A percentile compares a stretch with the other conserved stretches of the same genome.
Conservation (phyloP, 2,888 invertebrate species). For the Eupithecia subfuscata region DNA sequence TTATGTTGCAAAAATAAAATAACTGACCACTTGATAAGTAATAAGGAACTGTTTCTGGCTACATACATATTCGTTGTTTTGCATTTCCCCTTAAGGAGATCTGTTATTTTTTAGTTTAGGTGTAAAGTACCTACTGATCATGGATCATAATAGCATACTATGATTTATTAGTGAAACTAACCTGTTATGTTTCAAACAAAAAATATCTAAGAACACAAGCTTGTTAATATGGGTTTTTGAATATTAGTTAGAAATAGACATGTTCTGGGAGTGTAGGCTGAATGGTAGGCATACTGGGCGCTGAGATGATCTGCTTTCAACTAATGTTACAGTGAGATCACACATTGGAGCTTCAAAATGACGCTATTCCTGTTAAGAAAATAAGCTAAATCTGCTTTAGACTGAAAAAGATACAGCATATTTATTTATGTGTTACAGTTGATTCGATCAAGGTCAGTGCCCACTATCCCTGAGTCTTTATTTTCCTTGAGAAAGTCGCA, state of each 20-base stretch:
- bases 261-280: conserved; percentile 20
- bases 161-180: not conserved
- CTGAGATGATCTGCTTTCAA: not conserved
- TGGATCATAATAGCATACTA: not conserved
- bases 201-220: not conserved
- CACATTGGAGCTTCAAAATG: not conserved
- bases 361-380: not conserved
- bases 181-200: not conserved
- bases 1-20: not conserved
- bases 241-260: conserved; percentile 31
- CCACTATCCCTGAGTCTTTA: conserved; percentile 3
- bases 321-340: not conserved
- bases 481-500: not conserved
- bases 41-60: not conserved
- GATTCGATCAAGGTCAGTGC: not conserved
- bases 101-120: not conserved
- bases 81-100: not conserved
- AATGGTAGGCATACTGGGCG: not conserved
- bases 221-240: not conserved
- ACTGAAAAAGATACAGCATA: not conserved
- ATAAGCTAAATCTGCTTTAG: not conserved
- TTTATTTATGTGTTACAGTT: conserved; percentile 4
- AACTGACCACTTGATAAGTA: not conserved
- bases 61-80: not conserved
- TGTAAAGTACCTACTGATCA: not conserved